Base-by-base conservation (phyloP, 2,797 vertebrate species). In the Octomys mimax region DNA sequence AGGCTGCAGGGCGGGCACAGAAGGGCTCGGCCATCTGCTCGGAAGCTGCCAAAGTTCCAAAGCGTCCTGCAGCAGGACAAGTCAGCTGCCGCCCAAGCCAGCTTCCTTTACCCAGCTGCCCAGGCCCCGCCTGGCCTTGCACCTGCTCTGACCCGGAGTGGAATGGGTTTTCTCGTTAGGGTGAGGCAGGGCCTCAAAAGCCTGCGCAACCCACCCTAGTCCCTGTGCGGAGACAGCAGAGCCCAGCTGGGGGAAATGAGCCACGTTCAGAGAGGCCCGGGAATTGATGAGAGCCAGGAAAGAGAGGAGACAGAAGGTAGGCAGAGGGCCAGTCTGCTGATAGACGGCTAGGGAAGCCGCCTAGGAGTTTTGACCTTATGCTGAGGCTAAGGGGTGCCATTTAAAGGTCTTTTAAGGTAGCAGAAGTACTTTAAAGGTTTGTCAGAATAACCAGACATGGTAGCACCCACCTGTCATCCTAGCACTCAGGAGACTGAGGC, bases 251-350 rank as follows among this genome's bases (percentile, higher is more conserved):
- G 80, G 46, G 5, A 39, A 42, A 36, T 1, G 28, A 91, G 28
- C 4, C 18, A 28, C 2, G 6, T 19, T 54, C 62, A 26, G 14
- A 24, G 3, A 52, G 9, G 12, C 61, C 10, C 12, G 42, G 68
- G 73, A 68, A 73, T 7, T 22, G 21, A 54, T 1, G 9, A 5
- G 24, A 64, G 26, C 2, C 31, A 22, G 42, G 7, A 22, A 66
- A 57, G 14, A 71, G 22, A 39, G 0, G 21, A 1, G 2, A 16
- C 0, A 0, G 13, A 26, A 71, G 61, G 39, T 12, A 2, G 3
- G 0, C 31, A 79, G 64, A 84, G 4, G 1, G 6, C n/a, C 10
- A 0, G 4, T 14, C 11, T 42, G 24, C 26, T 7, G 21, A 42
- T 24, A 21, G 73, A 36, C 71, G 31, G 21, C 28, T 79, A 61